Base-by-base conservation (phyloP, 2,888 invertebrate genomes). In the Stenodera caucasica region DNA sequence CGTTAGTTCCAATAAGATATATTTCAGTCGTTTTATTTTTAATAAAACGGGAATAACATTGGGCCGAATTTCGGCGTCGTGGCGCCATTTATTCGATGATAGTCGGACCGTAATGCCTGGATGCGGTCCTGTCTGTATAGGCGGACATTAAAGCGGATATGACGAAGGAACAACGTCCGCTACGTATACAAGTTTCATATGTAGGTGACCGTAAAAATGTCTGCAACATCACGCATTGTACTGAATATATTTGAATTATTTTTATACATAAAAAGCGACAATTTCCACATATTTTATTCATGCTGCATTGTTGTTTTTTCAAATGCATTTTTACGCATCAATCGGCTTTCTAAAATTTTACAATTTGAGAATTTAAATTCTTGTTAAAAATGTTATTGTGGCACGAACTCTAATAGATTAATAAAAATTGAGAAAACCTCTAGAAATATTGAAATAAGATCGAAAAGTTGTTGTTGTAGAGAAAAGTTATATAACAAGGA, bases 141-240 rank as follows among this genome's bases (percentile, higher is more conserved):
- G 12, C 21, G 45, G 50, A 37, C 40, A 14, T 49, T 53, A 53
- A 53, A 60, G 55, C 55, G 54, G 54, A 60, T 52, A 51, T 53
- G 50, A 50, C 53, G 9, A 54, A 21, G 30, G 30, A 35, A n/a
- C 21, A 18, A 30, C 54, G 32, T 54, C 51, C 59, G 45, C 51
- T 50, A 45, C 35, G 50, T 54, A 50, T 54, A 35, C 52, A 32
- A 49, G 32, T 45, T 53, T 49, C 49, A 33, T 58, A 58, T 58
- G 45, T 45, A 45, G 45, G 45, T 45, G 45, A 45, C 45, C 45
- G 45, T 45, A 45, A 45, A 23, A 45, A 45, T 23, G 45, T 45
- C 23, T 21, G 45, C 45, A 21, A 45, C n/a, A 45, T 14, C 2
- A 40, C 18, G 18, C 45, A 23, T 45, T 45, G 45, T 45, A 45